Evolutionary conservation across 2,888 invertebrate species (phyloP), one percentile per base, ranked within the genome.

Genomic region (Andrena praecox): DNA sequence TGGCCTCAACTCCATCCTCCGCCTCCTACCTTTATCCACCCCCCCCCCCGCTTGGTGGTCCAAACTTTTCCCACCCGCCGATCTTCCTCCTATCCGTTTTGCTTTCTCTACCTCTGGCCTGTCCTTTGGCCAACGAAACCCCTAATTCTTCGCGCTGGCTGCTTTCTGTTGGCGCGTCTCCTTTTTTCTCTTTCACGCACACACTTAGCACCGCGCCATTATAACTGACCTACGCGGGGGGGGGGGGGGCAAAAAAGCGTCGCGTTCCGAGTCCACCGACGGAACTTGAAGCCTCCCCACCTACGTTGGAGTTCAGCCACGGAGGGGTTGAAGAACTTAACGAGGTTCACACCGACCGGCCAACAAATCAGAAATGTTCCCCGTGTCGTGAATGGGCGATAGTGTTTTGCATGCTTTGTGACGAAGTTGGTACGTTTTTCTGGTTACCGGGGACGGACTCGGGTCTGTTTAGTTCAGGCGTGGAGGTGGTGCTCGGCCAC

Each of bases 21-120:
- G n/a, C 31, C 56, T 48, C 60, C 48, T 71, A 56, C 56, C 69
- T 54, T 62, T 6, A 48, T 29, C 56, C 69, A 54, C 60, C 5
- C 24, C 27, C 31, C 31, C 20, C 20, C 20, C 20, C 20, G 35
- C 56, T 24, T 8, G 24, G 24, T n/a, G 33, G 63, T 20, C 24
- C 29, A 63, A 80, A 80, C 80, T 79, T 78, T 59, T 35, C 78
- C 16, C 33, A n/a, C 31, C 31, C 42, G 52, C 54, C 71, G 66
- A 67, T 60, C 62, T 10, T 42, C n/a, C 29, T 69, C 59, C 60
- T 48, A 63, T 77, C 62, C 70, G 12, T 54, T 70, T 16, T 24
- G 48, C 63, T 50, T 35, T 54, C 27, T 29, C 27, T 16, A 7
- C 27, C 35, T 52, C 50, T n/a, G 6, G 1, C 24, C 78, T 7